Evolutionary conservation across 2,113 vertebrate genomes (phyloP).

Genomic region (Podiceps cristatus): DNA sequence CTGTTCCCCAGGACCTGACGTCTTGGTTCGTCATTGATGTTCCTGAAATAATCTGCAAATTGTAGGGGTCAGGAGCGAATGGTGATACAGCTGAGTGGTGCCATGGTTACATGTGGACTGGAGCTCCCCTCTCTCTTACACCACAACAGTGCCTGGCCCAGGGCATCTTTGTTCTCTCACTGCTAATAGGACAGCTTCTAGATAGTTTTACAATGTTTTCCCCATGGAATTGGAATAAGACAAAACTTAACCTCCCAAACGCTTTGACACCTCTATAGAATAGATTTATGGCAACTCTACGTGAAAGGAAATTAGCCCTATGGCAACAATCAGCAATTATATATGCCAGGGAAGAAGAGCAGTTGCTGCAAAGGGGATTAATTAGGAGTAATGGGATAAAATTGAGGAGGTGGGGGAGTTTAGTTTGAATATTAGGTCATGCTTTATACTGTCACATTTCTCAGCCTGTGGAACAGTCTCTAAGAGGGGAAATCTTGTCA

Average conservation of each 20-base stretch:
- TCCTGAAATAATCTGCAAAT: background rate
- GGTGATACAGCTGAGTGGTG: rapidly evolving
- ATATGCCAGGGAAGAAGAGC: background rate
- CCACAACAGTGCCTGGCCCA: rapidly evolving
- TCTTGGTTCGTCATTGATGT: constrained; percentile 16
- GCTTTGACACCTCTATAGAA: background rate
- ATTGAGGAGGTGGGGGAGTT: background rate
- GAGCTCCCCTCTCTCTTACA: background rate
- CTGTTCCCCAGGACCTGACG: background rate
- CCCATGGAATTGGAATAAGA: background rate
- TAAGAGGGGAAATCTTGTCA: background rate
- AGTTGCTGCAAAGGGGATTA: background rate
- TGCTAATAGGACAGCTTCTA: background rate
- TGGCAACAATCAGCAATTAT: background rate
- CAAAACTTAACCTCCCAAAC: background rate
- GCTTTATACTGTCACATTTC: background rate
- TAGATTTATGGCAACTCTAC: background rate
- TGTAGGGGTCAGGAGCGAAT: background rate
- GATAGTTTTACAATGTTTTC: background rate
- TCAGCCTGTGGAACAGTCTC: background rate
- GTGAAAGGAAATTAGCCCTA: background rate
- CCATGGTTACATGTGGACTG: background rate
- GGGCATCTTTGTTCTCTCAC: background rate
- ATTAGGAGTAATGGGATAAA: constrained; percentile 9
- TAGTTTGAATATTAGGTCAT: background rate